Evolutionary conservation across 2,797 vertebrate genomes (phyloP), one percentile per base, ranked within the genome.

Genomic region (Rhinichthys osculus): DNA sequence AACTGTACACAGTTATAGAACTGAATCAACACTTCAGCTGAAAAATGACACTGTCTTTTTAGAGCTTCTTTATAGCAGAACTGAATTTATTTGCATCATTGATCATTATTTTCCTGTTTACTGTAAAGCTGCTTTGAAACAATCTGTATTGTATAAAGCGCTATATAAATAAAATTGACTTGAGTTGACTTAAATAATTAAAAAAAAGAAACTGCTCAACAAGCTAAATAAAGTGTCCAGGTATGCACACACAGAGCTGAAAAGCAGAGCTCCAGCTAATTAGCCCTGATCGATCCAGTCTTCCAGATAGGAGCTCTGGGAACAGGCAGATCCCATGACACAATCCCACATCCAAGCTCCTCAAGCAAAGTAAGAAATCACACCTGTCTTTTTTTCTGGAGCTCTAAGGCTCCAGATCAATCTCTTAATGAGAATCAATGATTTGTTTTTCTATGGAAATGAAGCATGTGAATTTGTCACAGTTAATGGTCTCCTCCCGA

Each of bases 221-320:
- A 54, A 83, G 27, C n/a, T 69, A 79, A 62, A 81, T 73, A 73
- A 57, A 79, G 27, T 47, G 57, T 27, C 30, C 13, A 33, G 30
- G 11, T 30, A 59, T 47, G 42, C 52, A 35, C 21, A 44, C 11
- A 62, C 16, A 73, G 69, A 44, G 57, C 59, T 64, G 71, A 30
- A 35, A 81, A 47, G 42, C 19, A 66, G 59, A 10, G 27, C 38
- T 69, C 27, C 14, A 52, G 82, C 78, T 87, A 81, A 85, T 87
- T 85, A 85, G 78, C 19, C 23, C 33, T 66, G n/a, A 87, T 69
- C n/a, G 47, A 87, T 73, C 52, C 59, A 54, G 50, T 83, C 50
- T 40, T 81, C 21, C 23, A 71, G 59, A 79, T 67, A 72, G 52
- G 38, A 57, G 69, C 30, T 40, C 59, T 5, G 4, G 40, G 40